phyloP scores from a whole-genome alignment of 2,113 vertebrate species.

The Pluvialis apricaria region DNA sequence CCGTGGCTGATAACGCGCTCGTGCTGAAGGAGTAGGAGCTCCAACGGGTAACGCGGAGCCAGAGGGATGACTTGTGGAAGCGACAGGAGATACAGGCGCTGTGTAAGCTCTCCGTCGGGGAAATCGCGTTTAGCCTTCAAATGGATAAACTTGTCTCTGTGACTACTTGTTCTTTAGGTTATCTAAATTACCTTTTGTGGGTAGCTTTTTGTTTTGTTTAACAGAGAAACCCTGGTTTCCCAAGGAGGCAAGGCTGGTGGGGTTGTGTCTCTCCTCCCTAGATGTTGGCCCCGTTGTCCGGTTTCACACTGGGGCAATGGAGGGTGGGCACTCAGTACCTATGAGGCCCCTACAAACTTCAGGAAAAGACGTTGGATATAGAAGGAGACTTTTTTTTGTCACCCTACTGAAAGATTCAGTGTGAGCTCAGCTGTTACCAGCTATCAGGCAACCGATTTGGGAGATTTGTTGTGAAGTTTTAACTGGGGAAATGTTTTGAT shows the following conservation, averaged over 20 bases:
- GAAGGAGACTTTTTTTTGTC: not conserved
- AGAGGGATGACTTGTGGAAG: not conserved
- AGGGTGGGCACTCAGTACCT: not conserved
- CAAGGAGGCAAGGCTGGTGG: not conserved
- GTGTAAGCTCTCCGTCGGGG: not conserved
- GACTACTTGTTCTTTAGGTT: not conserved
- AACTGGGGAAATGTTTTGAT: not conserved
- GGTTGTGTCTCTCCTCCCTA: not conserved
- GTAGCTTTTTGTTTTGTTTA: not conserved
- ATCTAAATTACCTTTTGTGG: not conserved
- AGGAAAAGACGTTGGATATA: not conserved
- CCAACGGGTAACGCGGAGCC: not conserved
- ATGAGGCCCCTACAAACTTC: not conserved
- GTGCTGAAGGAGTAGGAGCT: not conserved
- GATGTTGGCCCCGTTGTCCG: too few relatives aligned
- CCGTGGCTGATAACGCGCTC: rapidly evolving
- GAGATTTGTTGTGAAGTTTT: not conserved
- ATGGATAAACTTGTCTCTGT: not conserved
- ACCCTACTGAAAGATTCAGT: not conserved
- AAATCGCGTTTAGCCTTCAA: not conserved
- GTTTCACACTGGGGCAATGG: too few relatives aligned
- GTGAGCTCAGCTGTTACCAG: not conserved
- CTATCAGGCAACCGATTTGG: rapidly evolving
- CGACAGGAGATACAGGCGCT: rapidly evolving
- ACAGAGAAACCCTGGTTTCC: not conserved